A percentile compares a stretch with the other conserved stretches of the same genome.
Evolutionary conservation across 2,113 vertebrate species (phyloP).

Genomic region (Mormyrus lacerda): DNA sequence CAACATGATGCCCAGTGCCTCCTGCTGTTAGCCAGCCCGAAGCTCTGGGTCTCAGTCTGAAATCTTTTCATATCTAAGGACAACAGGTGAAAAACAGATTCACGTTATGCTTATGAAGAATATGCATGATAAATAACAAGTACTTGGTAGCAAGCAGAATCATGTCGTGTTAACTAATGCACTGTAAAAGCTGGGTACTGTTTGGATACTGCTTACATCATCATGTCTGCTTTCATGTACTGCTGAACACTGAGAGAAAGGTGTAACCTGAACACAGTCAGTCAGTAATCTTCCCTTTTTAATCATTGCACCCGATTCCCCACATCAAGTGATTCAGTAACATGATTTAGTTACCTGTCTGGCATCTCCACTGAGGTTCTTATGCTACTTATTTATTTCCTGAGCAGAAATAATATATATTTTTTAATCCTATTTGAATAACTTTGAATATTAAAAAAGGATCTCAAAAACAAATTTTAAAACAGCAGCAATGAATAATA

Average conservation of each 20-base stretch:
- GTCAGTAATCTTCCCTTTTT: not conserved
- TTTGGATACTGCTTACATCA: not conserved
- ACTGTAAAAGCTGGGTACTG: not conserved
- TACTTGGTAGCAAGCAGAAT: not conserved
- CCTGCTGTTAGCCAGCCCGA: not conserved
- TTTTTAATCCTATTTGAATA: not conserved
- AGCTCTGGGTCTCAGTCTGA: not conserved
- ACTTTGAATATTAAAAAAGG: not conserved
- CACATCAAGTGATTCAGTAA: not conserved
- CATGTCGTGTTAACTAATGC: not conserved
- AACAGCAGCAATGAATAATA: slow-evolving; percentile 3
- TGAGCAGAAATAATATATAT: not conserved
- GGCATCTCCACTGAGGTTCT: not conserved
- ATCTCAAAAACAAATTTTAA: not conserved
- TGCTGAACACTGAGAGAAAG: not conserved
- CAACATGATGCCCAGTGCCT: not conserved
- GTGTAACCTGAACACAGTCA: not conserved
- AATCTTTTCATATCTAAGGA: not conserved
- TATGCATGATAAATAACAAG: not conserved
- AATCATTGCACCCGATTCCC: not conserved
- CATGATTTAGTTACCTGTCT: not conserved
- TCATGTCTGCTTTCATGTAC: not conserved
- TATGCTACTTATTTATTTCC: not conserved
- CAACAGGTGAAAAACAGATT: not conserved
- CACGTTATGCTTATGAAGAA: not conserved